A percentile compares a stretch with the other conserved stretches of the same genome.
Evolutionary conservation across 1,140 invertebrate genomes (phyloP).

Genomic region (Agrypnia vestita): DNA sequence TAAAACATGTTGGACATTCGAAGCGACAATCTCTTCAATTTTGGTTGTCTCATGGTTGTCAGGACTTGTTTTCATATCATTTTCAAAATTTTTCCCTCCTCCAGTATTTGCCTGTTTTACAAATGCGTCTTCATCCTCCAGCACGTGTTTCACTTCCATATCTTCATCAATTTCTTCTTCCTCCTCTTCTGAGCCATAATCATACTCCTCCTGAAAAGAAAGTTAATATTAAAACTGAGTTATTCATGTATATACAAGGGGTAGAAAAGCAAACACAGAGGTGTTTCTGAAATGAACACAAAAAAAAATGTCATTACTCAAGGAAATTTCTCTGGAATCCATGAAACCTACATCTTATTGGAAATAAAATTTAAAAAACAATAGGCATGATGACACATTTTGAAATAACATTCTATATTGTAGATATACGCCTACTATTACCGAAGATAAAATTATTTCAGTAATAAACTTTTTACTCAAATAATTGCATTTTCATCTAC

Average conservation of each 20-base stretch:
- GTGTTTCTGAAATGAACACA: too few species aligned
- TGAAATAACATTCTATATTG: too few species aligned
- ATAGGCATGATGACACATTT: too few species aligned
- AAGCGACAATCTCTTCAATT: not conserved
- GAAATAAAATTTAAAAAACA: too few species aligned
- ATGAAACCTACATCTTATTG: too few species aligned
- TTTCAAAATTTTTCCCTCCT: constrained; percentile 5
- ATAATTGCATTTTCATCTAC: too few species aligned
- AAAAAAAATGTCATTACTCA: too few species aligned
- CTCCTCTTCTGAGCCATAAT: constrained; percentile 53
- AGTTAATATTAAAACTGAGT: not conserved
- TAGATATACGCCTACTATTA: too few species aligned
- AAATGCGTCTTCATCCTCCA: not conserved
- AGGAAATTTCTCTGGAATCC: too few species aligned
- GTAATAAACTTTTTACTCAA: too few species aligned
- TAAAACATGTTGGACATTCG: not conserved
- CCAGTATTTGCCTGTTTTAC: not conserved
- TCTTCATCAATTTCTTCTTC: constrained; percentile 43
- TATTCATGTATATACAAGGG: not conserved
- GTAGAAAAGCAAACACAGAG: too few species aligned
- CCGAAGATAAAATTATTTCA: too few species aligned
- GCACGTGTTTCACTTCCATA: constrained; percentile 14
- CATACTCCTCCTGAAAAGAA: constrained; percentile 35
- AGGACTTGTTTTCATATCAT: not conserved
- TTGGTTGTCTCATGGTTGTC: constrained; percentile 11